These are phyloP conservation scores for Octomys mimax DNA, from an alignment of 2,797 vertebrate species.

Conservation along the genomic window DNA sequence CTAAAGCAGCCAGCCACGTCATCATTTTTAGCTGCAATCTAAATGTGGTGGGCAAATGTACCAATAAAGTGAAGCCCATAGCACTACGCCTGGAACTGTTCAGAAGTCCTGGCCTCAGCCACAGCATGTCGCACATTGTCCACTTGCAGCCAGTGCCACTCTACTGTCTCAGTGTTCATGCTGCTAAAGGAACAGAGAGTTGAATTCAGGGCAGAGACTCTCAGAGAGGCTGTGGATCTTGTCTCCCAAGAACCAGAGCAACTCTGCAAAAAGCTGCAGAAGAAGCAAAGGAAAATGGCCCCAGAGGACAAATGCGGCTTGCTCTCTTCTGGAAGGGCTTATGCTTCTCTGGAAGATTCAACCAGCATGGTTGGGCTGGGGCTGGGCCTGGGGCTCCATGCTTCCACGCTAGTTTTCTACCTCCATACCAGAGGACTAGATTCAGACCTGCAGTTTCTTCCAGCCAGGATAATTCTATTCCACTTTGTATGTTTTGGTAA, in stretches of 20 bases:
- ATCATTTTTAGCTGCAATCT: conserved; percentile 42
- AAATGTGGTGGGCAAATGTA: conserved; percentile 37
- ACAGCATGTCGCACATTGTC: not conserved
- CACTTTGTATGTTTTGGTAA: conserved; percentile 2
- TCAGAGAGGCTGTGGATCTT: not conserved
- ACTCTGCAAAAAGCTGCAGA: not conserved
- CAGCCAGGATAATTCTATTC: conserved; percentile 70
- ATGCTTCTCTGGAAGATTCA: conserved; percentile 8
- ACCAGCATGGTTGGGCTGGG: not conserved
- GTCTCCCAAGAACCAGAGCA: conserved; percentile 28
- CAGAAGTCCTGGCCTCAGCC: not conserved
- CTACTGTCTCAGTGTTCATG: not conserved
- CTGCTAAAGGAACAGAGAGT: not conserved
- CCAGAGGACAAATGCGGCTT: not conserved
- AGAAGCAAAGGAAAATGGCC: not conserved
- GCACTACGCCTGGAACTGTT: not conserved
- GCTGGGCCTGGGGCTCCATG: not conserved
- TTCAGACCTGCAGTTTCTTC: conserved; percentile 41
- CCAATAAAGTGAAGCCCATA: not conserved
- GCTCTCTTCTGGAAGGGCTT: not conserved
- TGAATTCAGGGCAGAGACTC: not conserved
- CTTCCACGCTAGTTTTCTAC: not conserved
- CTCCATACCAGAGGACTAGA: not conserved
- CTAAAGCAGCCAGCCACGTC: conserved; percentile 20
- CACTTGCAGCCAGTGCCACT: not conserved